A percentile compares a stretch with the other conserved stretches of the same genome.
Conservation (phyloP, 1,140 invertebrate species). For the Solenopsis fugax region DNA sequence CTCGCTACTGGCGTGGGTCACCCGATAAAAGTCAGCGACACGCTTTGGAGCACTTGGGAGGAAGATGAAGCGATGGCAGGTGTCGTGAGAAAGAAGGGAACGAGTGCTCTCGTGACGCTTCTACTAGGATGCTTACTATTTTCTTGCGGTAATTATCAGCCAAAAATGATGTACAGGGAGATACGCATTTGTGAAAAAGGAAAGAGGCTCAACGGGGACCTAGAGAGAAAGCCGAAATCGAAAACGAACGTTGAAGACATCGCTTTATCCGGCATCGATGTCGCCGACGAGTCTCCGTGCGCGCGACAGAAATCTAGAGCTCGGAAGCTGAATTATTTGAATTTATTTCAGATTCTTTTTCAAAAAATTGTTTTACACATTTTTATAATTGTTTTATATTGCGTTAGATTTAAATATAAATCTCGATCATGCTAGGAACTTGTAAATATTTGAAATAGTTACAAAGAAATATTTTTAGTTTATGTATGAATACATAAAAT, state of each 20-base stretch:
- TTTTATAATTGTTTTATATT: no score
- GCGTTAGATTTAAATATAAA: background rate
- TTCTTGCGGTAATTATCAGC: constrained; percentile 58
- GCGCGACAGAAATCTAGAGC: background rate
- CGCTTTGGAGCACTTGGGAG: background rate
- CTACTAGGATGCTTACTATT: constrained; percentile 62
- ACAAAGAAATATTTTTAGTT: background rate
- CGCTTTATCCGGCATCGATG: constrained; percentile 23
- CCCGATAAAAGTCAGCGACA: constrained; percentile 7
- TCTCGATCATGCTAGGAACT: background rate
- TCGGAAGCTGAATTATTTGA: background rate
- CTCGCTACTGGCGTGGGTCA: background rate
- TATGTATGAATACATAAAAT: background rate
- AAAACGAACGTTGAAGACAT: background rate
- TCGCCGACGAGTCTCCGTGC: background rate
- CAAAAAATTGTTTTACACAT: no score
- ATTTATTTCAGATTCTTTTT: background rate
- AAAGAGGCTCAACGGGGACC: background rate
- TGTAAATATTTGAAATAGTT: background rate
- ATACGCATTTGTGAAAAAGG: background rate
- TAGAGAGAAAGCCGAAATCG: background rate
- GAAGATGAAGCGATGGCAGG: constrained; percentile 76
- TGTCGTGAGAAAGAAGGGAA: constrained; percentile 68
- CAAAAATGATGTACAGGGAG: no score
- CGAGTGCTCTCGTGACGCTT: constrained; percentile 52